These are phyloP conservation scores for Augochlorella aurata DNA, from an alignment of 2,888 invertebrate genomes.

Conservation along the genomic window DNA sequence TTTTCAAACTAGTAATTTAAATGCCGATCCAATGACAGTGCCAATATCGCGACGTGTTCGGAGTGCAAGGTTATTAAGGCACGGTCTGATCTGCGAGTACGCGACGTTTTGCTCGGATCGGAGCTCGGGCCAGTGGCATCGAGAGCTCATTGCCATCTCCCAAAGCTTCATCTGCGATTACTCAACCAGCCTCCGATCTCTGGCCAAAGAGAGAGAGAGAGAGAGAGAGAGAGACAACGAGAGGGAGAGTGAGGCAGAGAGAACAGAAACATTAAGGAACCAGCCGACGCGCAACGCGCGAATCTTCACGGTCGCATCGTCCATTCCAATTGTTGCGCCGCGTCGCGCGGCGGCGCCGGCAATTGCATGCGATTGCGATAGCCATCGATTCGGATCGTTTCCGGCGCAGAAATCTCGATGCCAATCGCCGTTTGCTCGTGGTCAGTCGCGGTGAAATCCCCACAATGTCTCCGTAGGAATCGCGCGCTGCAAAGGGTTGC, in stretches of 20 bases:
- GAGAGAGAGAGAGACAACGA: no score
- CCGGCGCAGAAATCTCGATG: not conserved
- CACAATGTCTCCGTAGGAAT: not conserved
- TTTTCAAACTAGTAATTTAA: conserved; percentile 60
- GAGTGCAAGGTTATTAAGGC: conserved; percentile 64
- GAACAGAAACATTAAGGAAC: not conserved
- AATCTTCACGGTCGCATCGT: not conserved
- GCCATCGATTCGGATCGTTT: not conserved
- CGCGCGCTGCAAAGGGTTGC: not conserved
- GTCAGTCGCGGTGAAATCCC: not conserved
- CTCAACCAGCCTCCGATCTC: conserved; percentile 15
- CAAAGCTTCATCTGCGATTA: conserved; percentile 31
- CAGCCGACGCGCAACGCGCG: not conserved
- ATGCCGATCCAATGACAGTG: conserved; percentile 59
- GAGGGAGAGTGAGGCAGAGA: not conserved
- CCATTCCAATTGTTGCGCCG: conserved; percentile 9
- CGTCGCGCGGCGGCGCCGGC: not conserved
- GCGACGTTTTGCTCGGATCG: conserved; percentile 54
- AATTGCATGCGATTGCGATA: conserved; percentile 20
- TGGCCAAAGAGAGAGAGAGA: not conserved
- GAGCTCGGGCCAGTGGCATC: conserved; percentile 59
- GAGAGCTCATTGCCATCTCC: conserved; percentile 55
- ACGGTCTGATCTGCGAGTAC: conserved; percentile 53
- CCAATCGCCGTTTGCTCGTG: not conserved
- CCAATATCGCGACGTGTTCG: conserved; percentile 42